Evolutionary conservation across 2,797 vertebrate genomes (phyloP).

Genomic region (Perodicticus potto): DNA sequence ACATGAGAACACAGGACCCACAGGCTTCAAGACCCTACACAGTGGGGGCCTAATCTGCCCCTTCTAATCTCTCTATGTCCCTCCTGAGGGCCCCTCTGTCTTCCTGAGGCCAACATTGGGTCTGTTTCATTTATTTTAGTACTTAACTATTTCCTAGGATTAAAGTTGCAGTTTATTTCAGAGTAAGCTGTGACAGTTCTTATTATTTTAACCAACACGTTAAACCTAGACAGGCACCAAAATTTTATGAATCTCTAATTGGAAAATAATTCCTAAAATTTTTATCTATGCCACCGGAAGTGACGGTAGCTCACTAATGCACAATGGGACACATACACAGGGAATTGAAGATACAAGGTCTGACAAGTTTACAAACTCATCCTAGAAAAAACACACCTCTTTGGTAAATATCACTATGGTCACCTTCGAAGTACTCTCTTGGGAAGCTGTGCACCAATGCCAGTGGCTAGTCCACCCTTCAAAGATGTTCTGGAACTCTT

Average conservation of each 20-base stretch:
- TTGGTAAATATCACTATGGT: too few species aligned
- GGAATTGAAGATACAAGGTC: not conserved
- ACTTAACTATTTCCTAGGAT: not conserved
- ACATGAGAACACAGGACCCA: not conserved
- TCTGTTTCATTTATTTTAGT: not conserved
- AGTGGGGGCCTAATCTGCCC: rapidly evolving
- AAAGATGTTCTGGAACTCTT: too few species aligned
- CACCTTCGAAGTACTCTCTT: too few species aligned
- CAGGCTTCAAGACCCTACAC: not conserved
- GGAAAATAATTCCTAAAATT: conserved; percentile 36
- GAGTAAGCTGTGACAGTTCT: not conserved
- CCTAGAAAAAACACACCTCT: too few species aligned
- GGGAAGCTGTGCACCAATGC: too few species aligned
- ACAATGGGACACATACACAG: rapidly evolving
- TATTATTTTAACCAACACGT: not conserved
- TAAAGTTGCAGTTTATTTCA: not conserved
- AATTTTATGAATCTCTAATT: conserved; percentile 44
- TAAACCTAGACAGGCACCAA: not conserved
- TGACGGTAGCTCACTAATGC: not conserved
- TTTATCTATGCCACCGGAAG: not conserved
- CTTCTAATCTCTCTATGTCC: too few species aligned
- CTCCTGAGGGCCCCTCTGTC: not conserved
- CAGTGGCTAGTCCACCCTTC: too few species aligned
- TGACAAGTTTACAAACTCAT: too few species aligned
- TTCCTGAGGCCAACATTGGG: not conserved